Evolutionary conservation across 2,888 invertebrate species (phyloP).

Genomic region (Palloptera scutellata): DNA sequence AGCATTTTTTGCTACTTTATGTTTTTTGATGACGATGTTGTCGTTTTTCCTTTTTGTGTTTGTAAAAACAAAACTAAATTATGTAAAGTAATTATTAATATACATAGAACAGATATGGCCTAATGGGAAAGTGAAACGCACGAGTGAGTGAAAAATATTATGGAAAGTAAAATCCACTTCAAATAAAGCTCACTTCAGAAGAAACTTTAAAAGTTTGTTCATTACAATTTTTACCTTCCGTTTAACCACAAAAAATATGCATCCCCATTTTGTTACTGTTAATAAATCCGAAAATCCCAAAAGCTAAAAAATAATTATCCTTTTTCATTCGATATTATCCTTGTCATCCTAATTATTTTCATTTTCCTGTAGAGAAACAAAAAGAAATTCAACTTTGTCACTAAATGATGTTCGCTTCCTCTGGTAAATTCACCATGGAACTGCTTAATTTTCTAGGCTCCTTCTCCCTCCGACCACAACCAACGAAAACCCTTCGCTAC

Average conservation of each 20-base stretch:
- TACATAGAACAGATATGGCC: too few relatives aligned
- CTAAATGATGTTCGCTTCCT: slow-evolving; percentile 3
- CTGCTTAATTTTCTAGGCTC: background rate
- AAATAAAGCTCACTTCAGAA: too few relatives aligned
- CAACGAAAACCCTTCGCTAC: too few relatives aligned
- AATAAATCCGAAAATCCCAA: background rate
- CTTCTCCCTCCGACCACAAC: background rate
- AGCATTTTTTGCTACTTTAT: slow-evolving; percentile 13
- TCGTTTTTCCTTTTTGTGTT: background rate
- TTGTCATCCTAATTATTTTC: slow-evolving; percentile 5
- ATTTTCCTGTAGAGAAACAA: background rate
- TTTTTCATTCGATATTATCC: slow-evolving; percentile 1
- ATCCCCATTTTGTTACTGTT: too few relatives aligned
- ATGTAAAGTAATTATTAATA: too few relatives aligned
- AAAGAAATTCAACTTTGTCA: slow-evolving; percentile 12
- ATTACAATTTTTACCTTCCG: too few relatives aligned
- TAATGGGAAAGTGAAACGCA: too few relatives aligned
- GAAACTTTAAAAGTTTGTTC: too few relatives aligned
- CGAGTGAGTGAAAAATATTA: too few relatives aligned
- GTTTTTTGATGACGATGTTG: background rate
- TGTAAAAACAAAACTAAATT: too few relatives aligned
- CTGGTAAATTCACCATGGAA: background rate
- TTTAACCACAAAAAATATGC: too few relatives aligned
- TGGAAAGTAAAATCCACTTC: too few relatives aligned
- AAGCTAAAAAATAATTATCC: slow-evolving; percentile 11